Evolutionary conservation across 2,113 vertebrate species (phyloP), one percentile per base, ranked within the genome.

Genomic region (Laticauda laticaudata): DNA sequence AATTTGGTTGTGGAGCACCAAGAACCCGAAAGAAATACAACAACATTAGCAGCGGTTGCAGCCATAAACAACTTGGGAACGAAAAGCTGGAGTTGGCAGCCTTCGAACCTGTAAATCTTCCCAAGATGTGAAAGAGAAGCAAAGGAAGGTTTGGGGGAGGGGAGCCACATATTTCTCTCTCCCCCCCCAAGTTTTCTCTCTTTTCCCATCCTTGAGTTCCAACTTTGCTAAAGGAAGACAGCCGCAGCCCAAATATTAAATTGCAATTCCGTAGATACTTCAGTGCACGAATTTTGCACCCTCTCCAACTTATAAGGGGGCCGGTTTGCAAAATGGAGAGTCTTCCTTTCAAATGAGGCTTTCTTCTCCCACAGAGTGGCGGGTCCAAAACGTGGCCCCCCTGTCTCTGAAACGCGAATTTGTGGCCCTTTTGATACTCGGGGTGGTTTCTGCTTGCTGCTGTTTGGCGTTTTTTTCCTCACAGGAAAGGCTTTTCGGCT

Each of bases 1-100:
- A n/a, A 93, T 91, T 94, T 92, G 95, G 92, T 93, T 93, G 92
- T 88, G 54, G 92, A 94, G 94, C 89, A 64, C 94, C 92, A 92
- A 93, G 92, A 94, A 91, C 86, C 93, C 48, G 91, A 91, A 94
- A 95, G 94, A 90, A 94, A 94, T 86, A 91, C 89, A 75, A 90
- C 23, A 6, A 64, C 94, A 88, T 54, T 87, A 88, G 91, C 85
- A 94, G 93, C 39, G 26, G 11, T 53, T 26, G 93, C 85, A n/a
- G 24, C 55, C 48, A 88, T n/a, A 93, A 96, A 93, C 89, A 91
- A 87, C 94, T 92, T 95, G 54, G 92, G 57, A 12, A n/a, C 91
- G 54, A 43, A 95, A 92, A 89, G 87, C 69, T 43, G 1, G 54
- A 34, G 89, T 91, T 55, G 92, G n/a, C 75, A 24, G 87, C 93